Conservation (phyloP, 2,888 invertebrate species). For the Agonopterix arenella region DNA sequence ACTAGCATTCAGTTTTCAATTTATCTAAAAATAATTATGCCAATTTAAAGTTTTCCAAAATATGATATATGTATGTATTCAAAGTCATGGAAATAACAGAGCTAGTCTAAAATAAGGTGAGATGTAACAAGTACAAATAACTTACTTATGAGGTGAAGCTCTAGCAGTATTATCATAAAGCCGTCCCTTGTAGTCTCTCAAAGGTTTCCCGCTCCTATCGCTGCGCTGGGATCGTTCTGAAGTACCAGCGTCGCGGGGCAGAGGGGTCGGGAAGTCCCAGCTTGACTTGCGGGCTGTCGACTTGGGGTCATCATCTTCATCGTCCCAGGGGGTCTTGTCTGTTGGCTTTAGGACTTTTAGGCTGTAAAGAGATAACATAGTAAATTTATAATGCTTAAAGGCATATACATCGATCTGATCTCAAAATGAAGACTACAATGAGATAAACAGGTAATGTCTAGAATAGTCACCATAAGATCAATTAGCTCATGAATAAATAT, state of each 20-base stretch:
- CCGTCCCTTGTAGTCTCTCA: conserved; percentile 57
- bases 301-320: conserved; percentile 84
- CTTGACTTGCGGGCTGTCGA: conserved; percentile 82
- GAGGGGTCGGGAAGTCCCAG: conserved; percentile 96
- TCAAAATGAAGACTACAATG: no score
- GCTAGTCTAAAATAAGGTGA: no score
- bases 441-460: no score
- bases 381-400: no score
- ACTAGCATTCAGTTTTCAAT: no score
- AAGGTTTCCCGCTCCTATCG: conserved; percentile 39
- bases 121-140: conserved; percentile 7
- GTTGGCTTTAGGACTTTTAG: conserved; percentile 72
- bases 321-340: conserved; percentile 85
- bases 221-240: conserved; percentile 60
- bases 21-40: no score
- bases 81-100: no score
- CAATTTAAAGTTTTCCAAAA: no score
- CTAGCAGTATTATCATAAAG: conserved; percentile 83
- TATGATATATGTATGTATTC: no score
- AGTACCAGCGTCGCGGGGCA: conserved; percentile 37
- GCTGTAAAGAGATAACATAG: conserved; percentile 30
- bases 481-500: no score
- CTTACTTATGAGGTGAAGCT: conserved; percentile 90
- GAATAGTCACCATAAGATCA: no score
- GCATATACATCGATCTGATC: no score